Evolutionary conservation across 2,888 invertebrate species (phyloP).

Genomic region (Gisinianus flammeolus): DNA sequence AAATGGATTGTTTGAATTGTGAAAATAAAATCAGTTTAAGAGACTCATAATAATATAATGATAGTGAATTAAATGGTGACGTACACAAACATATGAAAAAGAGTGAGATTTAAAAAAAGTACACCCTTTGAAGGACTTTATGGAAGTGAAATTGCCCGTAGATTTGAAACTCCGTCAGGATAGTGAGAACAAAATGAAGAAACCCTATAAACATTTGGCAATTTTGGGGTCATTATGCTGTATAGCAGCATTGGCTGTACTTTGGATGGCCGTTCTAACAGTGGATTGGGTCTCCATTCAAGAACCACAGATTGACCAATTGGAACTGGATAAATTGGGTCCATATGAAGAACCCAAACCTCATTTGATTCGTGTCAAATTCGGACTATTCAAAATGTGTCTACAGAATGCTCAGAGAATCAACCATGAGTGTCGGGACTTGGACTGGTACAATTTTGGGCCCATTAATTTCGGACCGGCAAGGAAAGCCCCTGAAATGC

Average conservation of each 20-base stretch:
- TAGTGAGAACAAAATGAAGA: conserved; percentile 48
- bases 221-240: conserved; percentile 55
- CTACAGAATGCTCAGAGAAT: conserved; percentile 30
- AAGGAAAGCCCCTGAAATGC: conserved; percentile 43
- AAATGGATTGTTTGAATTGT: too few relatives aligned
- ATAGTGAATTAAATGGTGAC: too few relatives aligned
- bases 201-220: conserved; percentile 55
- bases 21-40: too few relatives aligned
- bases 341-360: conserved; percentile 56
- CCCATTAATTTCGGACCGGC: conserved; percentile 45
- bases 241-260: conserved; percentile 48
- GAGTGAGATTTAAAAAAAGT: background rate
- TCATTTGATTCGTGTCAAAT: conserved; percentile 52
- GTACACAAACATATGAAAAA: background rate
- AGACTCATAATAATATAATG: too few relatives aligned
- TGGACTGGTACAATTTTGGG: conserved; percentile 55
- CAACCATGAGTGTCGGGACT: conserved; percentile 46
- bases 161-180: conserved; percentile 27
- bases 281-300: conserved; percentile 55
- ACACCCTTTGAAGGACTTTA: too few relatives aligned
- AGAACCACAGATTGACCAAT: conserved; percentile 55
- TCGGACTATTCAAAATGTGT: conserved; percentile 57
- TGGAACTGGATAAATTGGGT: conserved; percentile 54
- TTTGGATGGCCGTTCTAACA: conserved; percentile 55
- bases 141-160: conserved; percentile 39